Percentiles rank a stretch among this genome's conserved stretches.
phyloP scores from a whole-genome alignment of 2,888 invertebrate species.

The Nephrotoma guestfalica region DNA sequence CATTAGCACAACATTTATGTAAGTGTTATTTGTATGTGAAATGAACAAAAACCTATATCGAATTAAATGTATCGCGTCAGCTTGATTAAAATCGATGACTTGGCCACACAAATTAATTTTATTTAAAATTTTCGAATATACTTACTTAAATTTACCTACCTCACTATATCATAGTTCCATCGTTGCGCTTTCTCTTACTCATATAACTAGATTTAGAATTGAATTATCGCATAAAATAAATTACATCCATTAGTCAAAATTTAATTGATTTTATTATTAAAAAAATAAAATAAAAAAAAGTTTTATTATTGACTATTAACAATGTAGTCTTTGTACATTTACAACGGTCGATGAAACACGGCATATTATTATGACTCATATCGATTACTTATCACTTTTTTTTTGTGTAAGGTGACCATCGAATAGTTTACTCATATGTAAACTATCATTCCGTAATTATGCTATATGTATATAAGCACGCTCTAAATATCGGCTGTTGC shows the following conservation, averaged over 20 bases:
- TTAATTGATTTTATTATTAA: not conserved
- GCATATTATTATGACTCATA: not conserved
- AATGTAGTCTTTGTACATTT: not conserved
- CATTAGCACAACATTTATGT: not conserved
- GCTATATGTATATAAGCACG: not conserved
- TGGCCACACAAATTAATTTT: not conserved
- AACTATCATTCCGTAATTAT: not conserved
- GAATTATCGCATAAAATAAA: not conserved
- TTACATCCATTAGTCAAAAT: not conserved
- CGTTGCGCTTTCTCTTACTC: not conserved
- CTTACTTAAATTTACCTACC: not conserved
- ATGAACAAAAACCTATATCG: not conserved
- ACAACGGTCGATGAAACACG: not conserved
- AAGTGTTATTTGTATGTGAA: not conserved
- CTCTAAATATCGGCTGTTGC: not conserved
- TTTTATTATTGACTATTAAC: not conserved
- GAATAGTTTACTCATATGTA: not conserved
- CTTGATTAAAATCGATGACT: not conserved
- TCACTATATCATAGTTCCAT: not conserved
- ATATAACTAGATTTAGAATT: not conserved
- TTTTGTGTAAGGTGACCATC: not conserved
- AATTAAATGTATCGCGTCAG: not conserved
- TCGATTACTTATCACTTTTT: not conserved
- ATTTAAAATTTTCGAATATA: not conserved
- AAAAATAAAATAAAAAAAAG: not conserved